Evolutionary conservation across 1,140 invertebrate species (phyloP).

Genomic region (Aphis craccivora): DNA sequence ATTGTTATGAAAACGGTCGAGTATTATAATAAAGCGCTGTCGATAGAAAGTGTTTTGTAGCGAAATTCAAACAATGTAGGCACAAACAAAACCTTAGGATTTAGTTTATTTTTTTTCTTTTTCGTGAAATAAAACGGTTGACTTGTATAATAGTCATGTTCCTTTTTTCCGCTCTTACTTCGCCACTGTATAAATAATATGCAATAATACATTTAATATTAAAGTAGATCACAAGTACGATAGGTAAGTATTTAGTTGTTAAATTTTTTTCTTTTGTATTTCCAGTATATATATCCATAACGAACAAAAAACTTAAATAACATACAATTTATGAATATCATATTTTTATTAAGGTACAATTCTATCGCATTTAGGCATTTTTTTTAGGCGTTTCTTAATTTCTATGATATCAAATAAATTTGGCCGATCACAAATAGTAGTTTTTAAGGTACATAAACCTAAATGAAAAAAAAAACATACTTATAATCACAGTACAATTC

Average conservation of each 20-base stretch:
- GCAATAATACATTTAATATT: conserved; percentile 1
- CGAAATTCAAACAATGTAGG: neutral
- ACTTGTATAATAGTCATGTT: conserved; percentile 1
- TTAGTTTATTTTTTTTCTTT: neutral
- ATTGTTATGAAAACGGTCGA: neutral
- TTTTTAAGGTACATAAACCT: neutral
- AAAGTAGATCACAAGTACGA: neutral
- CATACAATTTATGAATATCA: neutral
- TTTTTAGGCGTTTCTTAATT: neutral
- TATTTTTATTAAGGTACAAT: neutral
- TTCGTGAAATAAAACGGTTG: neutral
- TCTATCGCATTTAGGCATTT: neutral
- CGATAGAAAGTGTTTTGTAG: conserved; percentile 22
- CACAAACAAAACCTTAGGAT: neutral
- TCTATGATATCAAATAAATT: neutral
- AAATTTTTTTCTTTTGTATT: neutral
- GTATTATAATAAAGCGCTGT: neutral
- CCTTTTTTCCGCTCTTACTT: neutral
- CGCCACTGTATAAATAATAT: neutral
- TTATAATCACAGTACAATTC: neutral
- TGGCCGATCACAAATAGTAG: neutral
- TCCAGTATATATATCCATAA: neutral
- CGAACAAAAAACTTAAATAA: neutral
- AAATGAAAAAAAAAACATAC: neutral
- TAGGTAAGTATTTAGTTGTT: neutral